Percentiles rank a stretch among this genome's conserved stretches.
These are phyloP conservation scores for Bagarius yarrelli DNA, from an alignment of 2,113 vertebrate genomes.

Conservation along the genomic window DNA sequence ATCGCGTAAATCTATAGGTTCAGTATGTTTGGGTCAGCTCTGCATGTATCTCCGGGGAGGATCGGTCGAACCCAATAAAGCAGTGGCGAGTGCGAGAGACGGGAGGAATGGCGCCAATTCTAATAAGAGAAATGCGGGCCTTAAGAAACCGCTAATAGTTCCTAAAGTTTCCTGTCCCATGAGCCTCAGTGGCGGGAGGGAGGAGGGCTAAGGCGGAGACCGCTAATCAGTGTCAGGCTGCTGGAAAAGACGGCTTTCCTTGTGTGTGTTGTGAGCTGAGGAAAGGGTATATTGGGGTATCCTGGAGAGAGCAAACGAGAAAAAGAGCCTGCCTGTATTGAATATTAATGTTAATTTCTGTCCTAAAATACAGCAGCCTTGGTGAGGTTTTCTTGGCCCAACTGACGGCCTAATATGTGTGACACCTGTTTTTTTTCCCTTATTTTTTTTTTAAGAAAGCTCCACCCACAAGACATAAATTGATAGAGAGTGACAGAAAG, in stretches of 20 bases:
- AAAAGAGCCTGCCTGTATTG: constrained; percentile 19
- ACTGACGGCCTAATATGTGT: constrained; percentile 30
- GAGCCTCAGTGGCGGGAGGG: constrained; percentile 45
- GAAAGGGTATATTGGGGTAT: constrained; percentile 11
- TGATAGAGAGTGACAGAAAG: not conserved
- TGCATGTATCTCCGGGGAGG: constrained; percentile 45
- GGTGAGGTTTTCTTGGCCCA: constrained; percentile 39
- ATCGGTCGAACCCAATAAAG: constrained; percentile 38
- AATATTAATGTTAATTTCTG: constrained; percentile 53
- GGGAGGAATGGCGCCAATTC: constrained; percentile 59
- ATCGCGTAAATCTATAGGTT: constrained; percentile 54
- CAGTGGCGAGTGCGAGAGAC: constrained; percentile 17
- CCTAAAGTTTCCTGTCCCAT: constrained; percentile 60
- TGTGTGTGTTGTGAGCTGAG: constrained; percentile 13
- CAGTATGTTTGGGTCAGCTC: constrained; percentile 39
- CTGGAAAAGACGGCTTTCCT: constrained; percentile 9
- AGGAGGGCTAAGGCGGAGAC: constrained; percentile 26
- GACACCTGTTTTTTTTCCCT: not conserved
- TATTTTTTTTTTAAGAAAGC: not conserved
- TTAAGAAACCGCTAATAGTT: constrained; percentile 62
- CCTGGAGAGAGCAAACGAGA: constrained; percentile 17
- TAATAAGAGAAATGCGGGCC: constrained; percentile 56
- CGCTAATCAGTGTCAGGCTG: constrained; percentile 55
- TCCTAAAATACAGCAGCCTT: constrained; percentile 50
- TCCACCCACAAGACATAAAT: not conserved